These are phyloP conservation scores for Lophura swinhoii DNA, from an alignment of 2,797 vertebrate genomes.

Conservation along the genomic window DNA sequence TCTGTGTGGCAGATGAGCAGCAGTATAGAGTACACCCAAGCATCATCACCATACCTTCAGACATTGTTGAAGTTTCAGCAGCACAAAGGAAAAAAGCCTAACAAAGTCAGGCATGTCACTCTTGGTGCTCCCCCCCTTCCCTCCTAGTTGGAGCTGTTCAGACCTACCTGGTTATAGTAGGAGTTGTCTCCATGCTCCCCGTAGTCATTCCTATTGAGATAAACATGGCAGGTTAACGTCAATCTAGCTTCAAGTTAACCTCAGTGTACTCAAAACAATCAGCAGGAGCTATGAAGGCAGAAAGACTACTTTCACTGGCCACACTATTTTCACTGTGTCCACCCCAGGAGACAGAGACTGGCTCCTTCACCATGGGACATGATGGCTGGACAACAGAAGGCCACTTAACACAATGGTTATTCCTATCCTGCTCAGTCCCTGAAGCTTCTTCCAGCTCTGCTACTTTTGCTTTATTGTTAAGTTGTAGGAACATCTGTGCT, in stretches of 20 bases:
- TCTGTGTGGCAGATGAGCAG: not conserved
- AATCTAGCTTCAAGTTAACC: not conserved
- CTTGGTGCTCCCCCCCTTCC: not conserved
- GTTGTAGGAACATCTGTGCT: not conserved
- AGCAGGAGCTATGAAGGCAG: not conserved
- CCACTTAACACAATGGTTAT: not conserved
- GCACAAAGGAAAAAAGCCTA: not conserved
- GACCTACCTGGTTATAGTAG: conserved; percentile 79
- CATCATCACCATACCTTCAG: not conserved
- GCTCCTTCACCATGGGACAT: not conserved
- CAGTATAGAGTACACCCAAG: not conserved
- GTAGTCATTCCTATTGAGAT: conserved; percentile 79
- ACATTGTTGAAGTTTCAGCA: not conserved
- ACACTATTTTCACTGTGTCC: not conserved
- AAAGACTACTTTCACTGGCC: not conserved
- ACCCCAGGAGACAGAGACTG: not conserved
- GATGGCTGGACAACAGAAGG: not conserved
- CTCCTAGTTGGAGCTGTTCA: not conserved
- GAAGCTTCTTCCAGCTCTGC: not conserved
- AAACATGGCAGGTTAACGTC: conserved; percentile 4
- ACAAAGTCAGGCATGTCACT: not conserved
- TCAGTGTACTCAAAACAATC: not conserved
- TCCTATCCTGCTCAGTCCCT: not conserved
- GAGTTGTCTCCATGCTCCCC: conserved; percentile 78
- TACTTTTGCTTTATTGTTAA: not conserved